phyloP scores from a whole-genome alignment of 37 sponge, comb jelly and placozoan species.

The Bolinopsis microptera region DNA sequence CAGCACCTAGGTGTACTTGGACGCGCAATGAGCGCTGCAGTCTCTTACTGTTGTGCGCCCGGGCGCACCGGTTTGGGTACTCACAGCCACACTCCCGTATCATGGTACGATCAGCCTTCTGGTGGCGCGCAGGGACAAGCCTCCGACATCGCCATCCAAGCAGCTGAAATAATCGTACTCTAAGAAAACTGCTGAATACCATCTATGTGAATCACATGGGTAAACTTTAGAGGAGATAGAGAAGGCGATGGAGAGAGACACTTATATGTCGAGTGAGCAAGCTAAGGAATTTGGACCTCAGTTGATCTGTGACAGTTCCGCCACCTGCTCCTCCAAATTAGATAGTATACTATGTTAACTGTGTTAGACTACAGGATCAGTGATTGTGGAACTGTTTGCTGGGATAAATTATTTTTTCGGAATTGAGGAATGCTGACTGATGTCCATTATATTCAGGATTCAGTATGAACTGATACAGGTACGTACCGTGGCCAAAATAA shows the following conservation, averaged over 20 bases:
- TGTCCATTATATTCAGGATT: no score
- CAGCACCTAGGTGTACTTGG: slow-evolving; percentile 65
- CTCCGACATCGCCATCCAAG: slow-evolving; percentile 69
- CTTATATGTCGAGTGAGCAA: slow-evolving; percentile 67
- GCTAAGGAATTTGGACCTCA: slow-evolving; percentile 70
- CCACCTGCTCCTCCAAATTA: no score
- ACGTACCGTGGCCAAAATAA: no score
- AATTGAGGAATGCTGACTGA: no score
- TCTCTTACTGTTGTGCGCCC: slow-evolving; percentile 62
- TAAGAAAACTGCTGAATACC: slow-evolving; percentile 66
- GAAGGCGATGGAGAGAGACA: slow-evolving; percentile 67
- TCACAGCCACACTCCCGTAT: slow-evolving; percentile 62
- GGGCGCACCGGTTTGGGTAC: slow-evolving; percentile 29
- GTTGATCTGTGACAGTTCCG: slow-evolving; percentile 40
- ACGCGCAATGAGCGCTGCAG: slow-evolving; percentile 37
- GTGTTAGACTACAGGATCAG: no score
- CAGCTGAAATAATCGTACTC: slow-evolving; percentile 68
- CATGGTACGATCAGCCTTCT: slow-evolving; percentile 65
- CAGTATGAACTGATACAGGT: no score
- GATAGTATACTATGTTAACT: no score
- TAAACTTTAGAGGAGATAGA: slow-evolving; percentile 61
- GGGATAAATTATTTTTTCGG: no score
- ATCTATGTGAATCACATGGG: slow-evolving; percentile 67
- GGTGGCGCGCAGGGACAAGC: slow-evolving; percentile 67
- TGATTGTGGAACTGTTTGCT: no score